phyloP scores from a whole-genome alignment of 2,113 vertebrate species.

The Vulpes lagopus region DNA sequence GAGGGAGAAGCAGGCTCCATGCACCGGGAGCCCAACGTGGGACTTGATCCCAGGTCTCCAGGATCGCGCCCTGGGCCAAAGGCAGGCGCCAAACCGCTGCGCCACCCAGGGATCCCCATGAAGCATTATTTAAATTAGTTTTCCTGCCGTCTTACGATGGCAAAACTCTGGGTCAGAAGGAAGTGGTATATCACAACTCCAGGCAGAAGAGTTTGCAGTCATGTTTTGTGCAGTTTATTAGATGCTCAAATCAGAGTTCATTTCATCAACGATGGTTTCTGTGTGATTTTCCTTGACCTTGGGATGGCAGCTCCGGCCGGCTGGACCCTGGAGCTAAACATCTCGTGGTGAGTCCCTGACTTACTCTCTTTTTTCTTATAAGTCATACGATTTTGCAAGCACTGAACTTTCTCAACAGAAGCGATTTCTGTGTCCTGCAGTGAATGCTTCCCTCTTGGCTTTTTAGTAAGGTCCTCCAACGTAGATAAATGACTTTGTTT shows the following conservation, averaged over 20 bases:
- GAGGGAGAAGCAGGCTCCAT: too few relatives aligned
- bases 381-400: not conserved
- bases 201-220: not conserved
- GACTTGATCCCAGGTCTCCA: too few relatives aligned
- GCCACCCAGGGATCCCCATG: too few relatives aligned
- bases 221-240: not conserved
- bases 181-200: not conserved
- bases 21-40: too few relatives aligned
- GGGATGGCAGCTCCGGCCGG: not conserved
- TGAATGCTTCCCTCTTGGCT: not conserved
- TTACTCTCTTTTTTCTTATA: not conserved
- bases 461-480: not conserved
- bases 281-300: not conserved
- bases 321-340: not conserved
- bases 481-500: not conserved
- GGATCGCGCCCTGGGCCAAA: too few relatives aligned
- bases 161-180: not conserved
- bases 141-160: not conserved
- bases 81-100: too few relatives aligned
- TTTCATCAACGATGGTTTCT: not conserved
- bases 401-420: not conserved
- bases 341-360: not conserved
- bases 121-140: not conserved
- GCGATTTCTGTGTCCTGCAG: not conserved
- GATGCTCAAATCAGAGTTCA: too few relatives aligned